Evolutionary conservation across 30 jellyfish, hydroid and myxozoan species (phyloP).

Genomic region (Phacellophora camtschatica): DNA sequence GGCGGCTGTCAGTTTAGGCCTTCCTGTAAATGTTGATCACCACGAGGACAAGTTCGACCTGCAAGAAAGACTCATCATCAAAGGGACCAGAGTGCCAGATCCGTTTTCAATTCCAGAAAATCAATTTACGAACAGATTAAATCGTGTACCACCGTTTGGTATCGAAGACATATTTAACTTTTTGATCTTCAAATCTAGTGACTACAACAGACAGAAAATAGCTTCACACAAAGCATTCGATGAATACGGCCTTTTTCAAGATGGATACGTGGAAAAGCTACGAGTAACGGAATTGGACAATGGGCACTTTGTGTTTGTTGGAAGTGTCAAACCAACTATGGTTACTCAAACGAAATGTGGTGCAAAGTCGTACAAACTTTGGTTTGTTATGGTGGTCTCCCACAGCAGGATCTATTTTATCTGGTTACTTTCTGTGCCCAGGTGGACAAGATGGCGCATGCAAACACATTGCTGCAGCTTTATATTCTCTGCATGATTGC

Average conservation of each 20-base stretch:
- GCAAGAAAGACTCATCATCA: conserved; percentile 23
- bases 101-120: conserved; percentile 36
- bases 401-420: conserved; percentile 55
- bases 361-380: conserved; percentile 37
- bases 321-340: conserved; percentile 53
- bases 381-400: conserved; percentile 67
- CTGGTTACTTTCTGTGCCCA: conserved; percentile 47
- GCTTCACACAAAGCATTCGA: conserved; percentile 35
- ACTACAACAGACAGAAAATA: conserved; percentile 28
- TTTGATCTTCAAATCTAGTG: conserved; percentile 51
- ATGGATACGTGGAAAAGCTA: conserved; percentile 16
- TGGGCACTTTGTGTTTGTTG: conserved; percentile 54
- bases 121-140: conserved; percentile 36
- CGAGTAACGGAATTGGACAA: conserved; percentile 1
- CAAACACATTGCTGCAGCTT: conserved; percentile 64
- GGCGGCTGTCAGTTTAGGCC: conserved; percentile 63
- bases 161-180: conserved; percentile 29
- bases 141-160: conserved; percentile 52
- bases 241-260: conserved; percentile 17
- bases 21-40: conserved; percentile 53
- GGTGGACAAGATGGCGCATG: conserved; percentile 67
- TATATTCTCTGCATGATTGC: conserved; percentile 65
- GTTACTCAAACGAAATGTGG: conserved; percentile 29
- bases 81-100: conserved; percentile 68
- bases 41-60: conserved; percentile 45